Evolutionary conservation across 2,797 vertebrate genomes (phyloP).

Genomic region (Coranthus polyacanthus): DNA sequence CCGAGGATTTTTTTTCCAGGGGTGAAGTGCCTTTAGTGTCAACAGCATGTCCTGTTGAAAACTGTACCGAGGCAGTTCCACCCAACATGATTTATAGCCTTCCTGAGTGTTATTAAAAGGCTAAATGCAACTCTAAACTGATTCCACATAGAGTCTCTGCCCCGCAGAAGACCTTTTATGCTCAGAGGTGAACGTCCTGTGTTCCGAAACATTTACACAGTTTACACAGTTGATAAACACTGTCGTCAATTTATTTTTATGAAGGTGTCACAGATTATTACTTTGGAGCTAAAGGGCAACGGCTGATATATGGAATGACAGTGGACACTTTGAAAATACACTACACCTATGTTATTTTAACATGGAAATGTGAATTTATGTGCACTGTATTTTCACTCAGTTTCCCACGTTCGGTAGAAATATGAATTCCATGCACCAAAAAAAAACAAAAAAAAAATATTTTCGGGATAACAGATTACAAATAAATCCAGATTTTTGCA

Average conservation of each 20-base stretch:
- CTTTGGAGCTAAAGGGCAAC: constrained; percentile 23
- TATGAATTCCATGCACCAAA: constrained; percentile 22
- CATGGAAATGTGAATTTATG: constrained; percentile 16
- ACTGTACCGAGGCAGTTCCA: constrained; percentile 69
- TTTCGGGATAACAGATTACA: constrained; percentile 14
- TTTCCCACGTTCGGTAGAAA: constrained; percentile 12
- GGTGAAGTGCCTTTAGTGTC: constrained; percentile 83
- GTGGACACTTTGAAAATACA: constrained; percentile 11
- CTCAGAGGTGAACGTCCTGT: constrained; percentile 53
- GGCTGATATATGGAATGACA: constrained; percentile 8
- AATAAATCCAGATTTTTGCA: constrained; percentile 13
- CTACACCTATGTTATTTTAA: neutral
- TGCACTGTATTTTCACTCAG: neutral
- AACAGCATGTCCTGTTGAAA: constrained; percentile 81
- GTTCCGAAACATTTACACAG: constrained; percentile 60
- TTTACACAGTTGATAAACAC: constrained; percentile 64
- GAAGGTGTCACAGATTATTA: constrained; percentile 60
- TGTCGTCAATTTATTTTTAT: constrained; percentile 65
- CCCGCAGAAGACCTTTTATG: constrained; percentile 61
- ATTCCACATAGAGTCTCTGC: constrained; percentile 53
- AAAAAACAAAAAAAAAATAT: constrained; percentile 3
- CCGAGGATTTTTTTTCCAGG: constrained; percentile 49
- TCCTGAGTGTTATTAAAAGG: constrained; percentile 80
- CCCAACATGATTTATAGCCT: constrained; percentile 80
- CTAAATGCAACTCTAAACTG: constrained; percentile 75